Evolutionary conservation across 2,888 invertebrate genomes (phyloP).

Genomic region (Cactoblastis cactorum): DNA sequence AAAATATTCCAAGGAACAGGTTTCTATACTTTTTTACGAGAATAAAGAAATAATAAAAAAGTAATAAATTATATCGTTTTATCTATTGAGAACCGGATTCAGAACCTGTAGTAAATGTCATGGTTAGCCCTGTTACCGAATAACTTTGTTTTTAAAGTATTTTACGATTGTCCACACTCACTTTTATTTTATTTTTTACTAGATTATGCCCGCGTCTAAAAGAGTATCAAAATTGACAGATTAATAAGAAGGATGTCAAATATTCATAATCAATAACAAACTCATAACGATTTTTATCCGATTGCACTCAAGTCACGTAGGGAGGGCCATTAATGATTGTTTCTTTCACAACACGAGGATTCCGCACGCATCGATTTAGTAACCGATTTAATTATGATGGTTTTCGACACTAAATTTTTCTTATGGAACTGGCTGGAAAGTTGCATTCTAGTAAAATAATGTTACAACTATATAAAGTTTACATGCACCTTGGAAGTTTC

Average conservation of each 20-base stretch:
- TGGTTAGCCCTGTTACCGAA: conserved; percentile 7
- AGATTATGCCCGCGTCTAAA: too few relatives aligned
- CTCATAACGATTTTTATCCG: neutral
- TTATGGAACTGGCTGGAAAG: conserved; percentile 9
- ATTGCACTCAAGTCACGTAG: conserved; percentile 16
- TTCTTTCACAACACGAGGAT: conserved; percentile 21
- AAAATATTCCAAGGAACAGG: neutral
- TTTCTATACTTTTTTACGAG: neutral
- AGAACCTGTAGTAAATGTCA: neutral
- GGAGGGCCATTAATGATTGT: conserved; percentile 16
- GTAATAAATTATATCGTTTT: neutral
- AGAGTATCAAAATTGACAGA: neutral
- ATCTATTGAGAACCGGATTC: conserved; percentile 2
- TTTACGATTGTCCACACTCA: neutral
- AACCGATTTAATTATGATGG: conserved; percentile 16
- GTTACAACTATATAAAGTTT: neutral
- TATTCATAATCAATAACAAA: neutral
- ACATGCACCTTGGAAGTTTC: too few relatives aligned
- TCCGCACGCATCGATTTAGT: conserved; percentile 20
- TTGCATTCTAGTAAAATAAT: neutral
- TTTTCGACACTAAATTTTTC: conserved; percentile 16
- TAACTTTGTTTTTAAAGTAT: neutral
- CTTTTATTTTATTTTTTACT: neutral
- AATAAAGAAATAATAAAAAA: neutral
- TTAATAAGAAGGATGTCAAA: neutral